Evolutionary conservation across 2,888 invertebrate genomes (phyloP), one percentile per base, ranked within the genome.

Genomic region (Stenotaenia linearis): DNA sequence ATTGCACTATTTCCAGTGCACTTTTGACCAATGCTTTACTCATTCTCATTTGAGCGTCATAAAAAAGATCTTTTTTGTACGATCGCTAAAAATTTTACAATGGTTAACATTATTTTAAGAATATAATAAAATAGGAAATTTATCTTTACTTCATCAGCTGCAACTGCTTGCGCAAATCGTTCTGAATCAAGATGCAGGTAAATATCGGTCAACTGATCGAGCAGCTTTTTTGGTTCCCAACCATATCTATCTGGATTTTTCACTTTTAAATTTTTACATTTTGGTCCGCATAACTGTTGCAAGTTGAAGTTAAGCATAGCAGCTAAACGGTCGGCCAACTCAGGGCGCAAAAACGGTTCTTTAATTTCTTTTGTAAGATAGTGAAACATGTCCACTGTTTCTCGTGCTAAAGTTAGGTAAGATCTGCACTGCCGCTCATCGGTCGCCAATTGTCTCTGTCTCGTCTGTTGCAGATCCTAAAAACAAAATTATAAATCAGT

Each of bases 271-370:
- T 88, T 88, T 87, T 95, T 94, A 89, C 97, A 98, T 88, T 97
- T 97, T 75, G 96, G 93, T 10, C 98, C 97, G 87, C 97, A 97
- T 77, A 99, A 89, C 86, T 98, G 98, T 85, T 95, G 94, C 82
- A 99, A 89, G 88, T 99, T 99, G 87, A 96, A 98, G 88, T 99
- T 98, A 83, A 99, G 90, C 98, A 99, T 99, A 80, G 98, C 96
- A 79, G 98, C 97, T 80, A 99, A 90, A 79, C 97, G 89, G 85
- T 96, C 96, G 69, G 95, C 96, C 82, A 99, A 89, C 88, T 97
- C 97, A 0, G 96, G 93, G 81, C 95, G 91, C 83, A 97, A 90
- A 88, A 99, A 99, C 61, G 98, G 97, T 85, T 96, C 94, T 84
- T 93, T 93, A 83, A 98, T 97, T 85, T 96, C 93, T 23, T 86